Evolutionary conservation across 2,797 vertebrate genomes (phyloP).

Genomic region (Ciconia nigra): DNA sequence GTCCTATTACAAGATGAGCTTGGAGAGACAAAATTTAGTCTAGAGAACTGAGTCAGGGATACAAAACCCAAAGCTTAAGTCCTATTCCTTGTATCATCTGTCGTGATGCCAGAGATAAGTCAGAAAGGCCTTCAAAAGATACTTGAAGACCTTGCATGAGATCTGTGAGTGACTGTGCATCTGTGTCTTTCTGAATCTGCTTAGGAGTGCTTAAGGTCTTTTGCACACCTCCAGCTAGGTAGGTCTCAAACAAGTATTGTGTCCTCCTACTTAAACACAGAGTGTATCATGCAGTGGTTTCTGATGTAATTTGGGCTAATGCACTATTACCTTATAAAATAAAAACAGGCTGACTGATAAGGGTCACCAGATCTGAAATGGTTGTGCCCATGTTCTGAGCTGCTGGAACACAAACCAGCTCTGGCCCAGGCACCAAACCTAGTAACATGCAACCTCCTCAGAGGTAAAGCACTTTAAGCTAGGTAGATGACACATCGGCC

Average conservation of each 20-base stretch:
- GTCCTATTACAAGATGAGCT: background rate
- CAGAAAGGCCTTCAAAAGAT: background rate
- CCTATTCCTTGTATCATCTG: background rate
- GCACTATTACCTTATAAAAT: background rate
- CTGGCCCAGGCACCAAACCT: background rate
- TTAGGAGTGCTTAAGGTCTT: background rate
- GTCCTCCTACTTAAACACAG: background rate
- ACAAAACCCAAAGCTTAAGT: background rate
- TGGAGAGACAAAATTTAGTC: background rate
- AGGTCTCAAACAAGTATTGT: background rate
- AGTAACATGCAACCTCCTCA: background rate
- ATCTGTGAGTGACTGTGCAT: background rate
- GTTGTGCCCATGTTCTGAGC: background rate
- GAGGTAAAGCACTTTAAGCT: background rate
- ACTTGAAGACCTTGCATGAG: background rate
- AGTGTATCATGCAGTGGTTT: background rate
- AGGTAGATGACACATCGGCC: no score
- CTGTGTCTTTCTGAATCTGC: background rate
- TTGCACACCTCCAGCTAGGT: background rate
- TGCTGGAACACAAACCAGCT: background rate
- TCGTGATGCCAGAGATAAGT: background rate
- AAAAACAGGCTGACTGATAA: background rate
- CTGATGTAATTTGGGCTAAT: background rate
- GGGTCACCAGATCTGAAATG: background rate
- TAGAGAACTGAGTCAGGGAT: background rate